These are phyloP conservation scores for Drosophila tanythrix DNA, from an alignment of 2,888 invertebrate genomes.

Conservation along the genomic window DNA sequence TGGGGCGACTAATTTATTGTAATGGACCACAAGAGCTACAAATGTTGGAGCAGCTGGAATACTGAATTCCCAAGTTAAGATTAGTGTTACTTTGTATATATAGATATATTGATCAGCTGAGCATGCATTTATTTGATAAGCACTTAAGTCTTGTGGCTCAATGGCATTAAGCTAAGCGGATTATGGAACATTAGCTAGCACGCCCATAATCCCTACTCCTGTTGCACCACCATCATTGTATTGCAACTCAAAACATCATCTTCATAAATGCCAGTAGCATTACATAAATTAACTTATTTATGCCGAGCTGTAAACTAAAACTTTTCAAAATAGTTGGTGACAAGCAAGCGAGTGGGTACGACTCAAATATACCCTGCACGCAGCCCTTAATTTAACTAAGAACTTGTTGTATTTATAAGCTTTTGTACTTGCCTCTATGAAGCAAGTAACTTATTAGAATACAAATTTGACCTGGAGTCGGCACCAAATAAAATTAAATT, in stretches of 20 bases:
- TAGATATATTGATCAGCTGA: conserved; percentile 2
- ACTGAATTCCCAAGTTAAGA: not conserved
- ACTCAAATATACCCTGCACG: conserved; percentile 3
- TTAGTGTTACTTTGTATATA: not conserved
- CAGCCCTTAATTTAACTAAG: fast-evolving
- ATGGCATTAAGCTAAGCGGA: conserved; percentile 38
- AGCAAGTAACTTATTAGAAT: not conserved
- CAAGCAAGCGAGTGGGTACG: not conserved
- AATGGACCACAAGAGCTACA: conserved; percentile 12
- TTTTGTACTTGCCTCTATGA: not conserved
- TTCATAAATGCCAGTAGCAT: conserved; percentile 29
- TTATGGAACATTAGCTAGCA: conserved; percentile 26
- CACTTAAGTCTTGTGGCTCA: too few species aligned
- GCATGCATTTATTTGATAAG: not conserved
- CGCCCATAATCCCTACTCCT: conserved; percentile 7
- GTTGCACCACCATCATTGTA: conserved; percentile 8
- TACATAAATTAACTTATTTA: conserved; percentile 59
- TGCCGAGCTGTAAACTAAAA: conserved; percentile 52
- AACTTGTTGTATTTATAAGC: not conserved
- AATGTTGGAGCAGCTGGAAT: not conserved
- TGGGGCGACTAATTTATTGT: conserved; percentile 40
- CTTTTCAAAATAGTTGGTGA: conserved; percentile 24
- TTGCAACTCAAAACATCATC: conserved; percentile 3
- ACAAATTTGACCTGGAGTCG: not conserved
- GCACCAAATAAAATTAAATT: not conserved